Conservation (phyloP, 1,140 invertebrate genomes). For the Whitmania pigra region DNA sequence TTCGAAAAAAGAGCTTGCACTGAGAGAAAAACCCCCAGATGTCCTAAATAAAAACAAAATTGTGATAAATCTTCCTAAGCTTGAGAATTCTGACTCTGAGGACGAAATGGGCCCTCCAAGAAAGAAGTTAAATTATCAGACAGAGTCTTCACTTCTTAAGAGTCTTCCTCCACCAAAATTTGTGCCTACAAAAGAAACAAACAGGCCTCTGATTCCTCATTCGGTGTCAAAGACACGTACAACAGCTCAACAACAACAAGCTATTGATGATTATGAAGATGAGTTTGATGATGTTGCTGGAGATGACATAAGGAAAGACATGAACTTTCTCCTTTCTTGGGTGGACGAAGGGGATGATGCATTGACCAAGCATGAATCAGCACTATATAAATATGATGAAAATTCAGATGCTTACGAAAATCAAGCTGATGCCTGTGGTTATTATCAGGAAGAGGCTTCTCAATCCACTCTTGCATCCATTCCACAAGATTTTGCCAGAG, state of each 20-base stretch:
- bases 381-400: slow-evolving; percentile 6
- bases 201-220: slow-evolving; percentile 31
- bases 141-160: slow-evolving; percentile 27
- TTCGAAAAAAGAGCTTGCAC: background rate
- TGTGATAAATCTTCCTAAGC: background rate
- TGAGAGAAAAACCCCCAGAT: slow-evolving; percentile 3
- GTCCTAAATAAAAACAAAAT: background rate
- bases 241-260: slow-evolving; percentile 13
- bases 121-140: slow-evolving; percentile 8
- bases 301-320: background rate
- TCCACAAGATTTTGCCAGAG: background rate
- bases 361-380: background rate
- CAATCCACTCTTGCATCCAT: background rate
- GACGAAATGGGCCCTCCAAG: background rate
- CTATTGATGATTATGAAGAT: slow-evolving; percentile 31
- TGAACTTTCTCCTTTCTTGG: slow-evolving; percentile 28
- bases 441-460: slow-evolving; percentile 5
- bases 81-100: slow-evolving; percentile 5
- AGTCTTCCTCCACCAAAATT: slow-evolving; percentile 31
- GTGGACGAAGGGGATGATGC: slow-evolving; percentile 18
- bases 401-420: too few relatives aligned
- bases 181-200: slow-evolving; percentile 29
- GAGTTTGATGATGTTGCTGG: slow-evolving; percentile 20
- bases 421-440: background rate
- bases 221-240: slow-evolving; percentile 28